These are phyloP conservation scores for Saccopteryx leptura DNA, from an alignment of 2,113 vertebrate genomes.

Conservation along the genomic window DNA sequence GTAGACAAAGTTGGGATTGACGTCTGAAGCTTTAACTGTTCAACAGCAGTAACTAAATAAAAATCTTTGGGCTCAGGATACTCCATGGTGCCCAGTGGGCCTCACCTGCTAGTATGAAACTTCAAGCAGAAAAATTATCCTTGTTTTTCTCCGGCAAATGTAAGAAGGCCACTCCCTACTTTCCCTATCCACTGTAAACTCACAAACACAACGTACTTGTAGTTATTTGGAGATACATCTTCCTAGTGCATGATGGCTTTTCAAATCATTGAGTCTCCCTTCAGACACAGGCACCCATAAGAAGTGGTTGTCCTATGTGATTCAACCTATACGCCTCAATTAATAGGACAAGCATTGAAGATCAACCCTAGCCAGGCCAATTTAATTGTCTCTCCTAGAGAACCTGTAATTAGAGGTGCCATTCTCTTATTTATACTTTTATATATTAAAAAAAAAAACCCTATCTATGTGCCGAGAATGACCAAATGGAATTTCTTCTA, in stretches of 20 bases:
- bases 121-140: background rate
- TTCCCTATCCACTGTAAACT: background rate
- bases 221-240: background rate
- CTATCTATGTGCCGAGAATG: background rate
- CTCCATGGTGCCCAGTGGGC: background rate
- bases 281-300: background rate
- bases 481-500: background rate
- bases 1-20: background rate
- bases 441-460: background rate
- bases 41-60: background rate
- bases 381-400: background rate
- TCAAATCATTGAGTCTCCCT: background rate
- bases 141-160: background rate
- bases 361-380: background rate
- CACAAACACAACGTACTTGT: rapidly evolving
- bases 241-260: background rate
- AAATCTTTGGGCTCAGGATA: background rate
- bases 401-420: background rate
- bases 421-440: background rate
- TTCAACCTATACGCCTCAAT: background rate
- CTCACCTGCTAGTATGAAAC: background rate
- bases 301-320: background rate
- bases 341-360: background rate
- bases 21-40: background rate
- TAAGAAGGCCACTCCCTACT: background rate